These are phyloP conservation scores for Andrena haemorrhoa DNA, from an alignment of 2,888 invertebrate genomes.

Conservation along the genomic window DNA sequence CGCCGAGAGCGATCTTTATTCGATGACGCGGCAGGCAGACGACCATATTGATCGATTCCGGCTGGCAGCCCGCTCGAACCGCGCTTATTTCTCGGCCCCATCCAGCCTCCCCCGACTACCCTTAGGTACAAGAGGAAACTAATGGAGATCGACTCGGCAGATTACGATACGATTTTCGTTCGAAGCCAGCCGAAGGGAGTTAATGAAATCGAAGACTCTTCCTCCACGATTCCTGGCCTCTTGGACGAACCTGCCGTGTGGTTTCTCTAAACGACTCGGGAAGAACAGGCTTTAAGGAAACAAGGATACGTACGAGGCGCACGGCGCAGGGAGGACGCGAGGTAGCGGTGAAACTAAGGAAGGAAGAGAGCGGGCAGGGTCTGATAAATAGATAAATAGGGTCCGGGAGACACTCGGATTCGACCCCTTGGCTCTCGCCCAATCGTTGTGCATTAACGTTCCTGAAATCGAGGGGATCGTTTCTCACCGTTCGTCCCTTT, in stretches of 20 bases:
- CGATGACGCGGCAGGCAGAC: conserved; percentile 56
- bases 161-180: conserved; percentile 52
- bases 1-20: conserved; percentile 53
- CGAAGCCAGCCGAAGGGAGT: conserved; percentile 19
- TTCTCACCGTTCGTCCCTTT: conserved; percentile 53
- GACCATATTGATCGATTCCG: conserved; percentile 39
- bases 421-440: conserved; percentile 61
- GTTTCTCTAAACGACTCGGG: conserved; percentile 3
- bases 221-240: not conserved
- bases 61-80: conserved; percentile 5
- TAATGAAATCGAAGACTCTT: conserved; percentile 52
- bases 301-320: not conserved
- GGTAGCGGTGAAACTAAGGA: conserved; percentile 8
- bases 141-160: conserved; percentile 57
- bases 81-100: conserved; percentile 15
- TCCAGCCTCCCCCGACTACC: not conserved
- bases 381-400: conserved; percentile 76
- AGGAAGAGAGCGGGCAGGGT: conserved; percentile 43
- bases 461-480: conserved; percentile 65
- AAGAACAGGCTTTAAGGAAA: not conserved
- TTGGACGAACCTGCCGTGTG: not conserved
- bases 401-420: conserved; percentile 62
- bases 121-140: conserved; percentile 27
- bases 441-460: conserved; percentile 73
- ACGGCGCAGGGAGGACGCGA: not conserved